Percentiles rank a stretch among this genome's conserved stretches.
Conservation (phyloP, 2,797 vertebrate genomes). For the Moxostoma hubbsi region DNA sequence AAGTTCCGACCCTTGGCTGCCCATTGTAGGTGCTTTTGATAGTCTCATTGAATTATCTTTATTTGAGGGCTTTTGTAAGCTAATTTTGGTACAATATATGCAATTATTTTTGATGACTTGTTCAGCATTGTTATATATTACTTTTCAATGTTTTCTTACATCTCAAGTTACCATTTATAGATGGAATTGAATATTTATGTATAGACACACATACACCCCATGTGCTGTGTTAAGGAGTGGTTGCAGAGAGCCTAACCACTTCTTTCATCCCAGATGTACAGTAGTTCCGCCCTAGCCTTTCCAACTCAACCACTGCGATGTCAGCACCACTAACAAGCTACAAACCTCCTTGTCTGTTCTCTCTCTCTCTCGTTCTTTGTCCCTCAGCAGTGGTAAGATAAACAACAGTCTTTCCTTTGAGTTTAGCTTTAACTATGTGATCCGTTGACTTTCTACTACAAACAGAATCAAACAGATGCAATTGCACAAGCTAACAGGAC, state of each 20-base stretch:
- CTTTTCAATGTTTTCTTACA: background rate
- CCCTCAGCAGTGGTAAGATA: background rate
- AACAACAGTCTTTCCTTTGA: slow-evolving; percentile 12
- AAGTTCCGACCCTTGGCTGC: no score
- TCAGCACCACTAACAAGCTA: slow-evolving; percentile 27
- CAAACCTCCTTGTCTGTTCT: slow-evolving; percentile 35
- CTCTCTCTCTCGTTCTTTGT: background rate
- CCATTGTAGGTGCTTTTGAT: no score
- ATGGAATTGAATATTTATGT: slow-evolving; percentile 29
- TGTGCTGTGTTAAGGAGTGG: slow-evolving; percentile 42
- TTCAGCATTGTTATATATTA: background rate
- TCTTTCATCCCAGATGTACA: slow-evolving; percentile 48
- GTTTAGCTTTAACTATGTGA: slow-evolving; percentile 21
- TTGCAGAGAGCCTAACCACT: slow-evolving; percentile 25
- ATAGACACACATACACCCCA: slow-evolving; percentile 16
- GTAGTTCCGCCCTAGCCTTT: slow-evolving; percentile 39
- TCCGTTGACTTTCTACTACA: slow-evolving; percentile 21
- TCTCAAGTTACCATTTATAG: background rate
- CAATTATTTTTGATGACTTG: no score
- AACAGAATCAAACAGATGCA: slow-evolving; percentile 28
- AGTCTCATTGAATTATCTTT: no score
- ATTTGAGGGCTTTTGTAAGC: no score
- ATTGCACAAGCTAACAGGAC: slow-evolving; percentile 28
- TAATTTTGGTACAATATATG: no score
- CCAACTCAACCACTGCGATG: slow-evolving; percentile 27